Conservation (phyloP, 2,113 vertebrate genomes). For the Hassar affinis region DNA sequence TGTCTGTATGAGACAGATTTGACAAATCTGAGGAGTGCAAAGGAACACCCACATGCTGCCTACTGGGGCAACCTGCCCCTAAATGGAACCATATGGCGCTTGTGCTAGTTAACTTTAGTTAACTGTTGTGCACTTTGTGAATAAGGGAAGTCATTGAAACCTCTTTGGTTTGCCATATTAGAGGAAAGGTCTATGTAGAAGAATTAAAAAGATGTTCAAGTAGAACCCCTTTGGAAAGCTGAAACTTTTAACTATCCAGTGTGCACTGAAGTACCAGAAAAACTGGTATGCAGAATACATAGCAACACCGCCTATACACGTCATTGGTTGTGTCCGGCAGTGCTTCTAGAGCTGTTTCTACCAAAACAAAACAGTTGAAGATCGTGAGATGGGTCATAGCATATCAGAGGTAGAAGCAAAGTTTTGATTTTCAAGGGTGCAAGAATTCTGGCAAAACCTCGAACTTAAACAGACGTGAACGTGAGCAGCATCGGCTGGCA, state of each 20-base stretch:
- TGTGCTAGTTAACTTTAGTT: background rate
- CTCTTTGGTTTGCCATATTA: background rate
- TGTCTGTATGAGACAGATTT: background rate
- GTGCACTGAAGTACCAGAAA: background rate
- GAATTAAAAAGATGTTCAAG: background rate
- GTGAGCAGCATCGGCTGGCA: no score
- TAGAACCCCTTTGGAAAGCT: background rate
- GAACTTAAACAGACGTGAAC: no score
- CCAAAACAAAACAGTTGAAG: no score
- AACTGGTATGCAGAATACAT: no score
- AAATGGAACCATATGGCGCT: background rate
- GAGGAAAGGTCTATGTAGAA: background rate
- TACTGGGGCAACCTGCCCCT: background rate
- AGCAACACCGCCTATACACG: no score
- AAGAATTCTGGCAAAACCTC: no score
- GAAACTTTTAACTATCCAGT: background rate
- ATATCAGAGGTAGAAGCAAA: no score
- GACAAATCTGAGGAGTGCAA: background rate
- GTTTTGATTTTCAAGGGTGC: no score
- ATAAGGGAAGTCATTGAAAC: background rate
- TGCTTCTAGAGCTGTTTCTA: no score
- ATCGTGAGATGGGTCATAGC: no score
- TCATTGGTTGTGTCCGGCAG: no score
- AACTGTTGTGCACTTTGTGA: background rate
- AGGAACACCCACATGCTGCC: background rate